Conservation (phyloP, 2,113 vertebrate genomes). For the Thryonomys swinderianus region DNA sequence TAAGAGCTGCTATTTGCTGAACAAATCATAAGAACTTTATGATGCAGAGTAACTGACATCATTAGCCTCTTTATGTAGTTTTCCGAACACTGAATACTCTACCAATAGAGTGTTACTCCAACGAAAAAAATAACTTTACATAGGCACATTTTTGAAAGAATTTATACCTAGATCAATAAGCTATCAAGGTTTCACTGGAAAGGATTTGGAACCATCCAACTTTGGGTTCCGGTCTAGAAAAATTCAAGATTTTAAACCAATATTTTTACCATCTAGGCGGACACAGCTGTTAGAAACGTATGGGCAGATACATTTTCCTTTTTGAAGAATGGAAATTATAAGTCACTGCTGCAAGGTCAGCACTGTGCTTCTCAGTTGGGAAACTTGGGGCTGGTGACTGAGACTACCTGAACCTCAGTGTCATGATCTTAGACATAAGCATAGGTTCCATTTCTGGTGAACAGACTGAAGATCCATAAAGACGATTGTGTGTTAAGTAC, state of each 20-base stretch:
- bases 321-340: neutral
- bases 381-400: neutral
- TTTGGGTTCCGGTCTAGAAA: neutral
- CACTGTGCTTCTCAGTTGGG: neutral
- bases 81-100: slow-evolving; percentile 43
- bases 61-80: slow-evolving; percentile 68
- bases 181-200: neutral
- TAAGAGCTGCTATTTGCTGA: slow-evolving; percentile 71
- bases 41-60: slow-evolving; percentile 57
- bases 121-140: neutral
- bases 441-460: neutral
- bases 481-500: neutral
- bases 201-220: neutral
- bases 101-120: neutral
- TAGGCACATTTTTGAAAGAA: neutral
- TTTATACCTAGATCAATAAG: neutral
- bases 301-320: neutral
- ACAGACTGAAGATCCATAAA: neutral
- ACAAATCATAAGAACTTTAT: slow-evolving; percentile 76
- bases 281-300: neutral
- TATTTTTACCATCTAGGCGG: neutral
- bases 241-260: neutral
- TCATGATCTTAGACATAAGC: neutral
- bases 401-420: neutral
- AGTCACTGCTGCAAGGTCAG: neutral